Percentiles rank a stretch among this genome's conserved stretches.
These are phyloP conservation scores for Augochlorella aurata DNA, from an alignment of 2,888 invertebrate genomes.

Conservation along the genomic window DNA sequence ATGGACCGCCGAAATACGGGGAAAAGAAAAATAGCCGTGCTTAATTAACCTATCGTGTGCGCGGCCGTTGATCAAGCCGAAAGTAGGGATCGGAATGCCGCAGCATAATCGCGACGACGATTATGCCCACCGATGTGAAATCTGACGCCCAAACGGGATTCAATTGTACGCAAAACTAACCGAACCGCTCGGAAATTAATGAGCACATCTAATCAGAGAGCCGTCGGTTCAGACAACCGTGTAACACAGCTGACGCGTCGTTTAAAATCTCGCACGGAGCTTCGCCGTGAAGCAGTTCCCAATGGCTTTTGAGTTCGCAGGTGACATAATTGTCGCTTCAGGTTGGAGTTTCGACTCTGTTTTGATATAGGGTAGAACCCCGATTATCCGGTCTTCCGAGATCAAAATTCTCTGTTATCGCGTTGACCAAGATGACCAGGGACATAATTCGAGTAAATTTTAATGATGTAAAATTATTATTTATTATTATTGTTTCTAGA, in stretches of 20 bases:
- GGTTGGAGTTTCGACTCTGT: background rate
- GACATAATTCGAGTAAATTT: no score
- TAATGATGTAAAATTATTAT: no score
- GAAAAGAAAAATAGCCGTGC: background rate
- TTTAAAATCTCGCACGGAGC: background rate
- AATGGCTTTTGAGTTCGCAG: background rate
- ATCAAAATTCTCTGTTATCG: no score
- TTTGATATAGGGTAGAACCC: no score
- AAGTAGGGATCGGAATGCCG: no score
- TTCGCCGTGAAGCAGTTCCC: background rate
- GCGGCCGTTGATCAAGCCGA: background rate
- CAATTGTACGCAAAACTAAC: background rate
- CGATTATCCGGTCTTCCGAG: no score
- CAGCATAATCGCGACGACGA: no score
- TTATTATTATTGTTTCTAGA: no score
- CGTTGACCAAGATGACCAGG: no score
- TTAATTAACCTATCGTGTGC: background rate
- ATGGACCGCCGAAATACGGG: background rate
- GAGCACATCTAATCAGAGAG: background rate
- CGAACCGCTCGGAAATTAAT: background rate
- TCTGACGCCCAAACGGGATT: background rate
- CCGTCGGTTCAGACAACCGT: background rate
- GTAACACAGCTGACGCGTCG: background rate
- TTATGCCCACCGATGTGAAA: slow-evolving; percentile 1
- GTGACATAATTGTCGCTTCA: background rate